Base-by-base conservation (phyloP, 2,797 vertebrate species). In the Xiphorhynchus erythropygius region DNA sequence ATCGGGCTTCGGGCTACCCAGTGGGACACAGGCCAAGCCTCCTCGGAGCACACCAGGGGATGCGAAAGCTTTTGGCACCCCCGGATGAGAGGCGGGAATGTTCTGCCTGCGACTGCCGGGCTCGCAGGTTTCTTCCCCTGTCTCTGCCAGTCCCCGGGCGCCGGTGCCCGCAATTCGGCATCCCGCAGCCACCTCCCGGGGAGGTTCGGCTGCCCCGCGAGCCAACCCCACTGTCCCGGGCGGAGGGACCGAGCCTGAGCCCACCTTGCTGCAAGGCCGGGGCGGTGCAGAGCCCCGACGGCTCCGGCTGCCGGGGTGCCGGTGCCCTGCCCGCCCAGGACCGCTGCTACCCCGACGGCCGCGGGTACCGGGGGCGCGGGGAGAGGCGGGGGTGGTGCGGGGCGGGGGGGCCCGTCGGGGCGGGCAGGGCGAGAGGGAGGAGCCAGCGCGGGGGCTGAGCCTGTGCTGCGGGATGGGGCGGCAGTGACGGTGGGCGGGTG, bases 401-500 rank as follows among this genome's bases (percentile, higher is more conserved):
- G 46, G 46, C 21, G 57, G 84, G 82, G 85, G 83, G 69, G 64
- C 6, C 46, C 73, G 89, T 39, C 37, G 84, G 57, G 84, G 84
- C 39, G 83, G 90, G 90, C 57, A 70, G 63, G 77, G 86, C 47
- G 50, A 64, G 83, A 67, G 46, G 93, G 90, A 87, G 93, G 90
- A 94, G 93, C 79, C 82, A 94, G 95, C 96, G 97, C 64, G 96
- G 98, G 97, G 97, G 98, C 93, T 98, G 98, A 96, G 94, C 98
- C 97, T 94, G 98, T 96, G 96, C 98, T 97, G 98, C 98, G 96
- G 97, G 96, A 93, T 96, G 98, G 93, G 97, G 98, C 95, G 97
- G 98, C 95, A 92, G 97, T 95, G 98, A 97, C 91, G 96, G 96
- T 67, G 97, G 96, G 95, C 92, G 93, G 73, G 67, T 65, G 86